Evolutionary conservation across 2,113 vertebrate genomes (phyloP), one percentile per base, ranked within the genome.

Genomic region (Brienomyrus brachyistius): DNA sequence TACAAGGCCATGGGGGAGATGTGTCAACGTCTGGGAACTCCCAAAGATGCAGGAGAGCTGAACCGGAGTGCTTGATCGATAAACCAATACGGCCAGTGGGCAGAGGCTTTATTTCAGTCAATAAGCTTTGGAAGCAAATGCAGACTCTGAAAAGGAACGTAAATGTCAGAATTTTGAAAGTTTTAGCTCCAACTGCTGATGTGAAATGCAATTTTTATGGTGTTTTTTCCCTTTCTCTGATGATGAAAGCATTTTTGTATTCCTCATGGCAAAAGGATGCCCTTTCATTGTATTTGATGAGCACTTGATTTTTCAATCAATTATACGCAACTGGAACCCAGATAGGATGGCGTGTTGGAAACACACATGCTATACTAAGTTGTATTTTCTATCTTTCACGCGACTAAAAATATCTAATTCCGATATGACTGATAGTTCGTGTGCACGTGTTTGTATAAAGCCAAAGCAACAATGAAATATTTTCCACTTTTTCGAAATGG

Each of bases 31-130:
- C n/a, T 43, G 23, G 9, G 56, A 48, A 62, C 83, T 84, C 54
- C 45, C 54, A n/a, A 51, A 87, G 85, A 90, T 87, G 27, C 59
- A 70, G 56, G 59, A 45, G 54, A 90, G 85, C 66, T 87, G 56
- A 90, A 86, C 59, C 51, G 15, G 84, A 77, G 85, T 87, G 89
- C 27, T 85, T 90, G 31, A 87, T 80, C 89, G 15, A 90, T 90
- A 87, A 86, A 87, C 59, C 85, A 74, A 77, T 43, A n/a, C 50
- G 89, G 82, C 56, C 89, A 89, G 9, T 66, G 82, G 54, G 17
- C 43, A 86, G 59, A 90, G 59, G 47, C 86, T 77, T 87, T 17
- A 86, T 89, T 70, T 89, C 54, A 52, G 85, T 90, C 59, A 87
- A 87, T 90, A 87, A 47, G 84, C 27, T 51, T 90, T 50, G 59